Conservation (phyloP, 92 coral and sea anemone species). For the Zoanthus sociatus region DNA sequence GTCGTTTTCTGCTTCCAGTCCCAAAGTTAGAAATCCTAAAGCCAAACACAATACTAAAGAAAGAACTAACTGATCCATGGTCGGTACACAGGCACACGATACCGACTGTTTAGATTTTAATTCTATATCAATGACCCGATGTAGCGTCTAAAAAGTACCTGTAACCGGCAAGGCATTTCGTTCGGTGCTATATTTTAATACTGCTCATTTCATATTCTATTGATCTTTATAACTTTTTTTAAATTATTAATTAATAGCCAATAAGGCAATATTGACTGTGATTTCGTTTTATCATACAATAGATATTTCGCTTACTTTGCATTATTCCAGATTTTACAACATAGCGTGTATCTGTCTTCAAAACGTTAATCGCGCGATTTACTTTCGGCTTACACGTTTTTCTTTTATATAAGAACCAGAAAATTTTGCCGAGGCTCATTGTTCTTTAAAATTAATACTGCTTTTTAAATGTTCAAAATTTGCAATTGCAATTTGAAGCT, state of each 20-base stretch:
- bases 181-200: constrained; percentile 17
- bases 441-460: too few species aligned
- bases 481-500: too few species aligned
- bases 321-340: too few species aligned
- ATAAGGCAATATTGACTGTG: not conserved
- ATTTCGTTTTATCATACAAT: not conserved
- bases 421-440: too few species aligned
- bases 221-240: not conserved
- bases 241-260: constrained; percentile 17
- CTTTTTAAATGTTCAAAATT: too few species aligned
- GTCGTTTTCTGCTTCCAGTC: not conserved
- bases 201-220: constrained; percentile 34
- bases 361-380: too few species aligned
- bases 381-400: too few species aligned
- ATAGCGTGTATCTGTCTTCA: too few species aligned
- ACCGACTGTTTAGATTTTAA: constrained; percentile 5
- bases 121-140: not conserved
- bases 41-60: constrained; percentile 8
- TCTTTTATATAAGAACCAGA: too few species aligned
- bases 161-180: not conserved
- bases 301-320: not conserved
- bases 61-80: not conserved
- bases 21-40: not conserved
- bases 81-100: not conserved
- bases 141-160: constrained; percentile 15